Base-by-base conservation (phyloP, 2,888 invertebrate genomes). In the Nymphalis c-album region DNA sequence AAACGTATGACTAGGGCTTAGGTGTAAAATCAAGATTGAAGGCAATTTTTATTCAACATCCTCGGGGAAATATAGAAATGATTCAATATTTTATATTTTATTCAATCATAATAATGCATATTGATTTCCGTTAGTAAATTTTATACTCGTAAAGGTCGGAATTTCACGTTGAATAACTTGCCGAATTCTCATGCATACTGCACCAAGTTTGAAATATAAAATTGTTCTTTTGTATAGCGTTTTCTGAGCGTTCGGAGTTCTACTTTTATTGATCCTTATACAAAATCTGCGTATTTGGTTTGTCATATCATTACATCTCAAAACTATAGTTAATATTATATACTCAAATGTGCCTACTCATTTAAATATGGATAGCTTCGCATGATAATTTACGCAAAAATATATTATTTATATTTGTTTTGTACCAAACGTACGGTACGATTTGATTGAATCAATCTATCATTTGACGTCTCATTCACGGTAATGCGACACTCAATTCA, bases 401-500 rank as follows among this genome's bases (percentile, higher is more conserved):
- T 22, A 61, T 17, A 60, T 35, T 22, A 60, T 58, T 58, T n/a
- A 57, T 35, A 63, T 63, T 63, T 57, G 47, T 64, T 61, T 35
- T 31, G 5, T 16, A 60, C 45, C 55, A 67, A 69, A 45, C 20
- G n/a, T 60, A 35, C 67, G 67, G 59, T 48, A 31, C 20, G 18
- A 62, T 46, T 63, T 40, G 22, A 61, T 63, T 48, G 22, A 71
- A 69, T 69, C 67, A 63, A 67, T 67, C 63, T 50, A 67, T 61
- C 69, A 65, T 70, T 57, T 70, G 71, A 71, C 63, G 62, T 75
- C 70, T 69, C 69, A 75, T 68, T 73, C 60, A 73, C 67, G 65
- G 71, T 72, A 72, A 73, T 72, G 71, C 61, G 71, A 70, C 68
- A 68, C 64, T 63, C 47, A 17, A 61, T 68, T 70, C 60, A 67